phyloP scores from a whole-genome alignment of 2,113 vertebrate species.

The Martes martes region DNA sequence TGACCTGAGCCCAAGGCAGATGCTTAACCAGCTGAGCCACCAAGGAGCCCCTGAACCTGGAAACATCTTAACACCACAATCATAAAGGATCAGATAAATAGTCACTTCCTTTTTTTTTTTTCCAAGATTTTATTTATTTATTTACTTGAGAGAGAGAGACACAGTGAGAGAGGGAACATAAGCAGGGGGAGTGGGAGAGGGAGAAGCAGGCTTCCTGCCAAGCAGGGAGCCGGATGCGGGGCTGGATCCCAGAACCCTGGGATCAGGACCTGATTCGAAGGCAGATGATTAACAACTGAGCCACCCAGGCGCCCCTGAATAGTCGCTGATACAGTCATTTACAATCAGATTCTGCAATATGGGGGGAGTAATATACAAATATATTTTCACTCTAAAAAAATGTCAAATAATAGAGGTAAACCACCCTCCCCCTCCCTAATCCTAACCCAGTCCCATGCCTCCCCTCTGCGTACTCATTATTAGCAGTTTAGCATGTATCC shows the following conservation, averaged over 20 bases:
- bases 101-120: not conserved
- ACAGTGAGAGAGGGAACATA: too few relatives aligned
- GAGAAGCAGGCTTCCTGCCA: too few relatives aligned
- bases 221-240: too few relatives aligned
- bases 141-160: too few relatives aligned
- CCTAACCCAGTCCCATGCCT: not conserved
- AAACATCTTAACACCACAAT: slow-evolving; percentile 25
- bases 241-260: too few relatives aligned
- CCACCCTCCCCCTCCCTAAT: not conserved
- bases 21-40: not conserved
- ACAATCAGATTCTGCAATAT: slow-evolving; percentile 36
- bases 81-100: not conserved
- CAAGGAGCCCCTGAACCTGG: not conserved
- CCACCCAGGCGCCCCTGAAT: too few relatives aligned
- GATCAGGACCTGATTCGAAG: too few relatives aligned
- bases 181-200: too few relatives aligned
- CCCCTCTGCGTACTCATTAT: not conserved
- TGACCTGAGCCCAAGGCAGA: not conserved
- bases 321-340: not conserved
- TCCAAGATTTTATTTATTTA: too few relatives aligned
- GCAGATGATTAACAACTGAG: too few relatives aligned
- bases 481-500: not conserved
- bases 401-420: not conserved
- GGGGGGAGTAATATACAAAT: not conserved
- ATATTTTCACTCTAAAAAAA: slow-evolving; percentile 41